These are phyloP conservation scores for Donacobius atricapilla DNA, from an alignment of 2,113 vertebrate species.

Conservation along the genomic window DNA sequence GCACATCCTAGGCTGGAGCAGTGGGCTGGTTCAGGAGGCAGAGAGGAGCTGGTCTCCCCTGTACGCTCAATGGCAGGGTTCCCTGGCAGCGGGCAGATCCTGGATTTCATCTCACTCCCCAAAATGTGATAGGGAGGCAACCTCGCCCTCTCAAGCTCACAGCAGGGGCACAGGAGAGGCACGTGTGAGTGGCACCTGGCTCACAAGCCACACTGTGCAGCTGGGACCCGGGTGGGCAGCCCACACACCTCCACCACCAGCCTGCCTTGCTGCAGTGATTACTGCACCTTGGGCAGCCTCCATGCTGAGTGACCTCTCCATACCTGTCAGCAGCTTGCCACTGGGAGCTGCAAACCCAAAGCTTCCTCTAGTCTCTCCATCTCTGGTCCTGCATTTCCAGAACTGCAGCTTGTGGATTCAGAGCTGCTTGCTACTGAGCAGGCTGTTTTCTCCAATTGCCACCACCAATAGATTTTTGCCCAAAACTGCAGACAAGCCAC, in stretches of 20 bases:
- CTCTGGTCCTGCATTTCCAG: not conserved
- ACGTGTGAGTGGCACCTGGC: not conserved
- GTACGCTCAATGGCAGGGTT: not conserved
- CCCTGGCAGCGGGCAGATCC: not conserved
- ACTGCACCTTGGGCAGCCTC: not conserved
- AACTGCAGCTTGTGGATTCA: not conserved
- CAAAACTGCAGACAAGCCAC: not conserved
- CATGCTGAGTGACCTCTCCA: accelerated
- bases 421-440: not conserved
- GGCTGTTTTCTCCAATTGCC: not conserved
- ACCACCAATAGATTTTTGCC: not conserved
- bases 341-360: not conserved
- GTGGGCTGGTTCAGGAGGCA: not conserved
- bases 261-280: not conserved
- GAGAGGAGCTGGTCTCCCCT: not conserved
- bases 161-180: accelerated
- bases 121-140: not conserved
- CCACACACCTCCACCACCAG: accelerated
- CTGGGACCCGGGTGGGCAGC: not conserved
- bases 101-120: not conserved
- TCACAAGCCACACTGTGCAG: accelerated
- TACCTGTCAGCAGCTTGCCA: not conserved
- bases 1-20: not conserved
- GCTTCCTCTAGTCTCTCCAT: not conserved
- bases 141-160: not conserved